Percentiles rank a stretch among this genome's conserved stretches.
Conservation (phyloP, 1,140 invertebrate species). For the Protaetia brevitarsis region DNA sequence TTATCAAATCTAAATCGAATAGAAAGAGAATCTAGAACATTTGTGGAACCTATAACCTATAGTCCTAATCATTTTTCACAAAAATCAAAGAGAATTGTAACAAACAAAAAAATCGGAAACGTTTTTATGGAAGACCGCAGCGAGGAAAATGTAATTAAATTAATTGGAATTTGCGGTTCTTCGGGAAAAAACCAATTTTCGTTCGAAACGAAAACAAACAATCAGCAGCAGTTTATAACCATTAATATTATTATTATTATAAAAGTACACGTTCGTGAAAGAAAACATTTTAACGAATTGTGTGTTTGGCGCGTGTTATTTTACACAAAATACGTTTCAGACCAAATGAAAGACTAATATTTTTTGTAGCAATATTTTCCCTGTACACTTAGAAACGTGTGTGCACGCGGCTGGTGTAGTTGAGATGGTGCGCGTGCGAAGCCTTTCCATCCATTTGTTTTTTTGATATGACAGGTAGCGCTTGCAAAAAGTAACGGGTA, state of each 20-base stretch:
- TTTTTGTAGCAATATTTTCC: conserved; percentile 43
- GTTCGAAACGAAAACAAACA: conserved; percentile 7
- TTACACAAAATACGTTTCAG: conserved; percentile 42
- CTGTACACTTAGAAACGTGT: conserved; percentile 25
- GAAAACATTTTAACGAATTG: conserved; percentile 25
- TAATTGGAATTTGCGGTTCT: background rate
- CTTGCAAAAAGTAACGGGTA: background rate
- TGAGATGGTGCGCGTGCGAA: conserved; percentile 22
- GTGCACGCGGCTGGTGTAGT: conserved; percentile 31
- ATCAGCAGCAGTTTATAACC: conserved; percentile 11
- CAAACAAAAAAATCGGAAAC: too few relatives aligned
- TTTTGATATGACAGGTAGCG: conserved; percentile 6
- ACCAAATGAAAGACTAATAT: conserved; percentile 44
- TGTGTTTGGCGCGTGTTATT: conserved; percentile 33
- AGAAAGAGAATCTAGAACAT: too few relatives aligned
- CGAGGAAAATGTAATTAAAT: too few relatives aligned
- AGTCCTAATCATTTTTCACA: too few relatives aligned
- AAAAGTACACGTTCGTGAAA: conserved; percentile 15
- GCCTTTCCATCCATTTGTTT: conserved; percentile 1
- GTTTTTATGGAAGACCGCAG: too few relatives aligned
- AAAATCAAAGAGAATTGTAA: too few relatives aligned
- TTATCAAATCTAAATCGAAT: too few relatives aligned
- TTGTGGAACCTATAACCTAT: too few relatives aligned
- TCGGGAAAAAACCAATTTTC: background rate
- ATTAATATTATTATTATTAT: conserved; percentile 19